Base-by-base conservation (phyloP, 30 jellyfish, hydroid and myxozoan species). In the Aurelia sp. region DNA sequence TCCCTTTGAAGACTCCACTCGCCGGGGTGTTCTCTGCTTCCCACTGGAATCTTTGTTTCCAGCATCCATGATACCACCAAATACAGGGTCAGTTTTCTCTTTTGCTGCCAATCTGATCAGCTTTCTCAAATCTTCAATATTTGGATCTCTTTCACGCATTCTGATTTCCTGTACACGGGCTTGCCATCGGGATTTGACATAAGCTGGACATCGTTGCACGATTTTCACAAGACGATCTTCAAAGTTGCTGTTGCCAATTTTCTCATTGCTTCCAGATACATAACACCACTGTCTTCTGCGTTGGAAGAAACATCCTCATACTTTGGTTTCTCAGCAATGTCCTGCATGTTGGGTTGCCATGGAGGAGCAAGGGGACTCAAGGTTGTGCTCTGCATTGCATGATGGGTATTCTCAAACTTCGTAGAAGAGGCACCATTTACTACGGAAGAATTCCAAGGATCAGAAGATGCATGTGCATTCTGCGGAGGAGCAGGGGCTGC, bases 171-270 rank as follows among this genome's bases (percentile, higher is more conserved):
- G 86, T 11, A 75, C 86, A 19, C 58, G 23, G 22, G 74, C 21
- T 35, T 75, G 86, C 86, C 86, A 53, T 57, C 86, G 74, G 11
- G 86, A 75, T 35, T 75, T 75, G 59, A 75, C 86, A 57, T 51
- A 75, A 10, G 23, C 60, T 55, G 86, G 86, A 35, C 90, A 79
- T 51, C 82, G 71, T 52, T 63, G 52, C 83, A 79, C 31, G 73
- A 79, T 79, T 69, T 79, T 62, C 33, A 79, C 90, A 31, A 79
- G 73, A 33, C 83, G 55, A 50, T 79, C 90, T 62, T 79, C 19
- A 27, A 27, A 0, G 33, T 27, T 27, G 33, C 33, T 27, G 33
- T 27, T 27, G 33, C 33, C 33, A 53, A 2, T 53, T 53, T 33
- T 71, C 41, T 18, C 31, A 71, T 37, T 17, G 66, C 68, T 15